phyloP scores from a whole-genome alignment of 2,797 vertebrate genomes.

The Alfaro cultratus region DNA sequence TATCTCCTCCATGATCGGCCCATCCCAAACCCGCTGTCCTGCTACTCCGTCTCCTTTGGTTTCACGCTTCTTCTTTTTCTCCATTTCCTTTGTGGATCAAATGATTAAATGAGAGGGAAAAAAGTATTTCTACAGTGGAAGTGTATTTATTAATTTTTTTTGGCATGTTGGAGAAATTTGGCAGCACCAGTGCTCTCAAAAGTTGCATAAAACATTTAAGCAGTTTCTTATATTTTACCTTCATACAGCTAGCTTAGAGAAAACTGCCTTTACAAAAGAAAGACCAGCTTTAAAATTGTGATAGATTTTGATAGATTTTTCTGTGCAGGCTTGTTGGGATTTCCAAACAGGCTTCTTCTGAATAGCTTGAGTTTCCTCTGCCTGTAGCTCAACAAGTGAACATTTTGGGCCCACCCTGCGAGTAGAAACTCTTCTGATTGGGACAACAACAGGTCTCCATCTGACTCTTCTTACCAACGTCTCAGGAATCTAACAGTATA shows the following conservation, averaged over 20 bases:
- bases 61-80: neutral
- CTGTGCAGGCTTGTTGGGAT: neutral
- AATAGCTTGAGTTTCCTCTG: neutral
- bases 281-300: neutral
- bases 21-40: neutral
- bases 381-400: neutral
- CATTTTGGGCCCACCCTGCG: neutral
- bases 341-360: neutral
- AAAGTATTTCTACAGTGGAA: neutral
- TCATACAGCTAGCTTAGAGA: neutral
- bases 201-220: neutral
- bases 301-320: neutral
- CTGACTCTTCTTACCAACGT: neutral
- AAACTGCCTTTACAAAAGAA: neutral
- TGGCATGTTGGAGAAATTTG: neutral
- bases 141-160: neutral
- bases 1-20: constrained; percentile 3
- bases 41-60: neutral
- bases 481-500: neutral
- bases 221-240: neutral
- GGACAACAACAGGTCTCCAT: neutral
- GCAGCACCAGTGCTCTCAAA: neutral
- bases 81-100: neutral
- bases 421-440: neutral
- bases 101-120: neutral